A percentile compares a stretch with the other conserved stretches of the same genome.
Conservation (phyloP, 2,113 vertebrate genomes). For the Sinocyclocheilus anophthalmus region DNA sequence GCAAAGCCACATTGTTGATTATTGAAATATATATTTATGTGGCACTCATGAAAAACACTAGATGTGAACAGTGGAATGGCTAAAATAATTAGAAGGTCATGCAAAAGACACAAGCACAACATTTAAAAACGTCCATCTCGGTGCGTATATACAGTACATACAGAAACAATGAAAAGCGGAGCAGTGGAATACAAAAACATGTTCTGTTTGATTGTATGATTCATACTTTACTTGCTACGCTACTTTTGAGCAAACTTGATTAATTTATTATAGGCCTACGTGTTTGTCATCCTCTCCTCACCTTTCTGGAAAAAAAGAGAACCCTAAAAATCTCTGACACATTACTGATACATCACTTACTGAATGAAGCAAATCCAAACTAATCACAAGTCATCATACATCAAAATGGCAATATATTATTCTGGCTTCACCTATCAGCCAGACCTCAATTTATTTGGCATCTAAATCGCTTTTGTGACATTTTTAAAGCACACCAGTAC, state of each 20-base stretch:
- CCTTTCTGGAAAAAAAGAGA: neutral
- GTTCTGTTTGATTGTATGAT: neutral
- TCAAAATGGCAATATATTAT: neutral
- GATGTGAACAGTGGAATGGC: neutral
- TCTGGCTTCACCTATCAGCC: neutral
- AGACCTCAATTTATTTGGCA: conserved; percentile 1
- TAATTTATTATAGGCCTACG: neutral
- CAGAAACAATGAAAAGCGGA: neutral
- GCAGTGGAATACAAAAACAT: neutral
- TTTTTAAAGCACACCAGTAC: neutral
- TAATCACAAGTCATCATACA: conserved; percentile 35
- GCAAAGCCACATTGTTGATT: neutral
- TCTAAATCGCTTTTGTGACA: conserved; percentile 8
- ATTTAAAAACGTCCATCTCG: neutral
- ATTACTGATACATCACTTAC: neutral
- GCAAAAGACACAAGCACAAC: neutral
- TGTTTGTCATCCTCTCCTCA: neutral
- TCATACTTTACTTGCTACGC: neutral
- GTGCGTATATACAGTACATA: neutral
- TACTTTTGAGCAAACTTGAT: neutral
- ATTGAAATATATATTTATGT: neutral
- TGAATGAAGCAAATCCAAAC: conserved; percentile 32
- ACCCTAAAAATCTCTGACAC: neutral
- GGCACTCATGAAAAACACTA: neutral
- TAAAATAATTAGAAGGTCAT: neutral